These are phyloP conservation scores for Rhyacophila evoluta DNA, from an alignment of 2,888 invertebrate species.

Conservation along the genomic window DNA sequence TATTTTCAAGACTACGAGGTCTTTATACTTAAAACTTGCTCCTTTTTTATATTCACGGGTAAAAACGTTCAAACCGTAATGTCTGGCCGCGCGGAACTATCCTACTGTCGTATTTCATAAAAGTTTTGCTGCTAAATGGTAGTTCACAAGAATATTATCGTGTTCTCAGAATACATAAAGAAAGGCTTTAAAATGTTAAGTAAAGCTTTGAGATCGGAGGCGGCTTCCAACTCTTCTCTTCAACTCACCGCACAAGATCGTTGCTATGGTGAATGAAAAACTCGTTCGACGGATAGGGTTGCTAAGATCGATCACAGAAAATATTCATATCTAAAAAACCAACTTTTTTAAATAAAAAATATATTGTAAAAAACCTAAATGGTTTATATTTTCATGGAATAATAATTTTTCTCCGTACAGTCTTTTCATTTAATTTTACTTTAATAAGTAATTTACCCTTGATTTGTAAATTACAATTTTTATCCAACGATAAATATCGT, in stretches of 20 bases:
- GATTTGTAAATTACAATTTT: no score
- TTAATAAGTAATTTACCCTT: no score
- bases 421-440: not conserved
- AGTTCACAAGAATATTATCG: slow-evolving; percentile 53
- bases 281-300: not conserved
- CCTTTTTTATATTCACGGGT: slow-evolving; percentile 41
- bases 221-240: slow-evolving; percentile 20
- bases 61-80: slow-evolving; percentile 41
- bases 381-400: not conserved
- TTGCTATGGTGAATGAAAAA: not conserved
- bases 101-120: slow-evolving; percentile 51
- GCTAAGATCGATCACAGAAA: not conserved
- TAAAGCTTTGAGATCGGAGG: slow-evolving; percentile 30
- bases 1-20: slow-evolving; percentile 28
- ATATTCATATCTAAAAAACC: no score
- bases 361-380: no score
- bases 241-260: not conserved
- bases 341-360: no score
- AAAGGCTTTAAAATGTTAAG: slow-evolving; percentile 50
- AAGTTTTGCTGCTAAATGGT: slow-evolving; percentile 50
- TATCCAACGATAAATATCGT: no score
- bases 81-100: slow-evolving; percentile 52
- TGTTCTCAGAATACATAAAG: slow-evolving; percentile 50
- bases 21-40: slow-evolving; percentile 34
- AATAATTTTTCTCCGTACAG: not conserved